Evolutionary conservation across 2,797 vertebrate genomes (phyloP).

Genomic region (Amazonetta brasiliensis): DNA sequence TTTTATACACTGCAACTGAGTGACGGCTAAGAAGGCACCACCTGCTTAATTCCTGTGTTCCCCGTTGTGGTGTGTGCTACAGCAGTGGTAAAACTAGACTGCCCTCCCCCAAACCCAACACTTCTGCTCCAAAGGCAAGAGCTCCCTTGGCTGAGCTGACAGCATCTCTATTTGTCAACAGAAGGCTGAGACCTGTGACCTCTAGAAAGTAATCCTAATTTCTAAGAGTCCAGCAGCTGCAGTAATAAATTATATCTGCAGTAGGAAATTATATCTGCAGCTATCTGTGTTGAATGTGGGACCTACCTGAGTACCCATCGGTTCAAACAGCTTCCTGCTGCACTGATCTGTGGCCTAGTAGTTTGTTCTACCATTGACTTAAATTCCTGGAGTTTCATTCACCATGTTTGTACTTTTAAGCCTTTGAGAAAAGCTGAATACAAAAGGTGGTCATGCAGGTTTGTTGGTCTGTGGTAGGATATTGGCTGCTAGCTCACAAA

Average conservation of each 20-base stretch:
- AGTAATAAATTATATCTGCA: background rate
- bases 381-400: background rate
- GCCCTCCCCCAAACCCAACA: background rate
- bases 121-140: background rate
- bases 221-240: background rate
- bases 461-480: background rate
- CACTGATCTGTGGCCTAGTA: rapidly evolving
- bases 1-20: background rate
- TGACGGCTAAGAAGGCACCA: background rate
- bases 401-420: background rate
- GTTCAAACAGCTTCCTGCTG: background rate
- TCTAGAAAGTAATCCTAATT: background rate
- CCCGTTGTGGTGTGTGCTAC: background rate
- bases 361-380: background rate
- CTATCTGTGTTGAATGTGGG: background rate
- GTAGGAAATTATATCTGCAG: background rate
- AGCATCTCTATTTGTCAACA: background rate
- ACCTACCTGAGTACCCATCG: background rate
- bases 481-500: background rate
- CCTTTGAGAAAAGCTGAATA: background rate
- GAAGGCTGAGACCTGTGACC: background rate
- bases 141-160: background rate
- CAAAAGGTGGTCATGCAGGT: background rate
- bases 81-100: background rate
- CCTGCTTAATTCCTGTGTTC: background rate